Conservation (phyloP, 2,797 vertebrate genomes). For the Melanotaenia boesemani region DNA sequence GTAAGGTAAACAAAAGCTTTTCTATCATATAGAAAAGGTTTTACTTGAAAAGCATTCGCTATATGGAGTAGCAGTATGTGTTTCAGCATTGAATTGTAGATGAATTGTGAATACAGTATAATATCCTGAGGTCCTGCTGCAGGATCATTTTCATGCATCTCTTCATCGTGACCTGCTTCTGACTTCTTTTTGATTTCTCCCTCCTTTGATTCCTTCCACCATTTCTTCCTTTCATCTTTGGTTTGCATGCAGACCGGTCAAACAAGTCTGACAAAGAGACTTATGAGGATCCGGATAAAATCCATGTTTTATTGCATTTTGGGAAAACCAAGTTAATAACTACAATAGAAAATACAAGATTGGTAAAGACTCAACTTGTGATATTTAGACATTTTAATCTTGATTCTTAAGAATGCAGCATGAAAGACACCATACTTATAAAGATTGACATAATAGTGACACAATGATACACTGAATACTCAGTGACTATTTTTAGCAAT, state of each 20-base stretch:
- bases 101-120: neutral
- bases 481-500: too few relatives aligned
- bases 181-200: neutral
- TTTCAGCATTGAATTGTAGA: neutral
- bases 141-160: neutral
- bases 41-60: neutral
- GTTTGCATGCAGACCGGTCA: neutral
- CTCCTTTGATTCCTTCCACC: neutral
- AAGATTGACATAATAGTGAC: too few relatives aligned
- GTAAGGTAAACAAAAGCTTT: neutral
- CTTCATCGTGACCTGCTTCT: neutral
- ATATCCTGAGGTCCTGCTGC: neutral
- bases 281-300: neutral
- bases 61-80: neutral
- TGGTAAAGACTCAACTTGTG: neutral
- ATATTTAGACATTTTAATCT: neutral
- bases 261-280: neutral
- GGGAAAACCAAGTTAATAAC: neutral
- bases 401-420: neutral
- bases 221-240: neutral
- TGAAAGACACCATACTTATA: too few relatives aligned
- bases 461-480: too few relatives aligned
- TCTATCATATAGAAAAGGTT: neutral
- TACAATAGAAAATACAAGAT: neutral
- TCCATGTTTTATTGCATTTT: neutral